Conservation (phyloP, 2,888 invertebrate species). For the Pogonocherus hispidulus region DNA sequence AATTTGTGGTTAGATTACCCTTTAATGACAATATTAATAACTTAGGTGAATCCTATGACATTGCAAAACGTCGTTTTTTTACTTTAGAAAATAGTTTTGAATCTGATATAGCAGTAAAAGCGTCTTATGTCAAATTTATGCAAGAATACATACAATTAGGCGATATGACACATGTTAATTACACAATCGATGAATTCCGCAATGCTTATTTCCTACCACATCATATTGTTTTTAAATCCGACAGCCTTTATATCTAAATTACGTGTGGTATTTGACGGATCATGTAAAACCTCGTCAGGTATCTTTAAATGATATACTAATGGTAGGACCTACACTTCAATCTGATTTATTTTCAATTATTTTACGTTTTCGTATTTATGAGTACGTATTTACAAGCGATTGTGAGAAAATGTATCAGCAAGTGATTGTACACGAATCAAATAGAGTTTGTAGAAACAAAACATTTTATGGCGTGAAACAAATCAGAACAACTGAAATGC, state of each 20-base stretch:
- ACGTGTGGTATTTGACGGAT: neutral
- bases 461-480: neutral
- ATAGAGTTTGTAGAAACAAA: slow-evolving; percentile 8
- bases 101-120: neutral
- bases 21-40: neutral
- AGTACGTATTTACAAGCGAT: neutral
- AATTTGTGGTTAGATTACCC: neutral
- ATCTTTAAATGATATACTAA: neutral
- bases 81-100: neutral
- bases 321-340: slow-evolving; percentile 7
- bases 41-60: neutral
- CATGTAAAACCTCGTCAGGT: neutral
- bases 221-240: slow-evolving; percentile 7
- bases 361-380: neutral
- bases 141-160: neutral
- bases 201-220: slow-evolving; percentile 9
- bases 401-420: slow-evolving; percentile 13
- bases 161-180: neutral
- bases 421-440: neutral
- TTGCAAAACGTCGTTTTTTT: neutral
- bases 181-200: neutral
- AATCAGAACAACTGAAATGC: neutral
- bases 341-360: slow-evolving; percentile 11
- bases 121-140: neutral
- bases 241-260: neutral